Conservation (phyloP, 2,113 vertebrate genomes). For the Lipotes vexillifer region DNA sequence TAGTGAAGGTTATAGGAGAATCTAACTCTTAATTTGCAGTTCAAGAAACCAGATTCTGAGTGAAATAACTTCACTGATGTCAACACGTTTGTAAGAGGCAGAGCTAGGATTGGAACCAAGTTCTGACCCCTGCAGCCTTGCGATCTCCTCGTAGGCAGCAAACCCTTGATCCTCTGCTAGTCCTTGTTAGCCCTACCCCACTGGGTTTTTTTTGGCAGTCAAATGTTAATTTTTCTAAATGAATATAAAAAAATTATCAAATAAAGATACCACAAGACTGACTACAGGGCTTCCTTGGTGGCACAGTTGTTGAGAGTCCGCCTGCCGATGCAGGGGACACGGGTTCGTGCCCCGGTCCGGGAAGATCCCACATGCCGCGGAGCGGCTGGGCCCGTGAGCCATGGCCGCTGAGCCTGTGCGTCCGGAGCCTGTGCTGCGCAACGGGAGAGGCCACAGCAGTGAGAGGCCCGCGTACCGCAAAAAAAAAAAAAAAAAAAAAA, state of each 20-base stretch:
- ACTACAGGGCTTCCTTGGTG: neutral
- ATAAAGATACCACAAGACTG: neutral
- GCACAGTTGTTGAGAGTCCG: too few relatives aligned
- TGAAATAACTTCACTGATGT: neutral
- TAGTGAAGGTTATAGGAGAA: neutral
- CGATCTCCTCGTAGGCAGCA: neutral
- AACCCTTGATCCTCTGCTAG: neutral
- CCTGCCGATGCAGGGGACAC: accelerated
- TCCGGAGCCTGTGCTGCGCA: too few relatives aligned
- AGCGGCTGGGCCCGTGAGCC: too few relatives aligned
- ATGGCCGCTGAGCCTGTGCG: too few relatives aligned
- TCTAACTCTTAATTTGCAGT: neutral
- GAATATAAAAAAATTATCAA: neutral
- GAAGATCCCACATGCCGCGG: too few relatives aligned
- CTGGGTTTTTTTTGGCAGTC: neutral
- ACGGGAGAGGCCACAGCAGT: too few relatives aligned
- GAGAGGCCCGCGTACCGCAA: too few relatives aligned
- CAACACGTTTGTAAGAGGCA: neutral
- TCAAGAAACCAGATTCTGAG: neutral
- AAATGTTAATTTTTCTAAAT: neutral
- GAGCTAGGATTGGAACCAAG: neutral
- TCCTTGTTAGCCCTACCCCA: neutral
- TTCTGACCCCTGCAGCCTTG: neutral
- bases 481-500: too few relatives aligned
- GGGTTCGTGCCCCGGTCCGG: too few relatives aligned